Conservation (phyloP, 30 jellyfish, hydroid and myxozoan genomes). For the Euphysa ruthae region DNA sequence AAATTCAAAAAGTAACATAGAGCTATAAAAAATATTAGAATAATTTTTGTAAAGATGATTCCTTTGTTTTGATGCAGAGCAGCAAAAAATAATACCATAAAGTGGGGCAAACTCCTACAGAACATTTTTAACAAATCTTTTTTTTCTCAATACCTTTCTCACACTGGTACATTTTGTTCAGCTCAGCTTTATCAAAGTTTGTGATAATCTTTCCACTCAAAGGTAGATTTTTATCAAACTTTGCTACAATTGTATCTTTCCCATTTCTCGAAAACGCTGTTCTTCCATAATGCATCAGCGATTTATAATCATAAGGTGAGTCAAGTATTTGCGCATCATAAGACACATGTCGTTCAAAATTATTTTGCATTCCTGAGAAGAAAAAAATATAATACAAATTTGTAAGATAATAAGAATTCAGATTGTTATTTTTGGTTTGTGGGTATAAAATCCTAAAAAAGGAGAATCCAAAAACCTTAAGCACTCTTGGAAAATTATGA, state of each 20-base stretch:
- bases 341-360: constrained; percentile 43
- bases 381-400: no score
- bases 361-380: constrained; percentile 39
- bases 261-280: constrained; percentile 66
- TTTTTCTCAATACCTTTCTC: constrained; percentile 8
- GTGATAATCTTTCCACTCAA: constrained; percentile 40
- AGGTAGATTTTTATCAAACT: constrained; percentile 30
- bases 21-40: no score
- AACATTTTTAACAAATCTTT: no score
- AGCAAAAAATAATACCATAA: no score
- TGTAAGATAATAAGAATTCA: background rate
- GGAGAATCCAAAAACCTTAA: no score
- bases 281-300: constrained; percentile 61
- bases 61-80: no score
- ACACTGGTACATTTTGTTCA: constrained; percentile 58
- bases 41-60: no score
- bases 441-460: no score
- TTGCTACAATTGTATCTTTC: constrained; percentile 45
- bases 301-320: constrained; percentile 45
- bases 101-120: no score
- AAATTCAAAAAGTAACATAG: no score
- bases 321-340: constrained; percentile 61
- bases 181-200: constrained; percentile 31
- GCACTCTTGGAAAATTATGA: no score
- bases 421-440: no score